A percentile compares a stretch with the other conserved stretches of the same genome.
These are phyloP conservation scores for Clarias gariepinus DNA, from an alignment of 2,113 vertebrate species.

Conservation along the genomic window DNA sequence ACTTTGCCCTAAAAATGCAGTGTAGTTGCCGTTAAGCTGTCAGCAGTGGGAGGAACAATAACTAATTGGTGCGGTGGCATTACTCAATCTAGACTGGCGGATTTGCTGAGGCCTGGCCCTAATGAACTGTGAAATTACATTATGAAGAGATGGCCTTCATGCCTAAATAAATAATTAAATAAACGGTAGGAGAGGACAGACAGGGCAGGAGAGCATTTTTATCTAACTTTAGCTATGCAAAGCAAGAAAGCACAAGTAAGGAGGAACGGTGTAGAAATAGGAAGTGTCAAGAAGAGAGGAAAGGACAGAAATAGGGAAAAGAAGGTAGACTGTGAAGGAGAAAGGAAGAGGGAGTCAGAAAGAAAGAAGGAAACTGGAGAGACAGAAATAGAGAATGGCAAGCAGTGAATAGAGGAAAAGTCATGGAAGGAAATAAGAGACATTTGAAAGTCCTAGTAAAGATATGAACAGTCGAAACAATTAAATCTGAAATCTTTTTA, in stretches of 20 bases:
- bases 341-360: not conserved
- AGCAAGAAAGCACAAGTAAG: not conserved
- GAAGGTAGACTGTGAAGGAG: not conserved
- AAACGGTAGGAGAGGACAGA: constrained; percentile 58
- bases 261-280: constrained; percentile 50
- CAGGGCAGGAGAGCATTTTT: constrained; percentile 55
- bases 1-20: not conserved
- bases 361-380: not conserved
- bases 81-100: constrained; percentile 61
- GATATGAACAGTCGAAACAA: not conserved
- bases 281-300: constrained; percentile 42
- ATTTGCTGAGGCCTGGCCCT: constrained; percentile 58
- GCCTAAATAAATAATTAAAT: constrained; percentile 28
- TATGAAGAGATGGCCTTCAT: constrained; percentile 63
- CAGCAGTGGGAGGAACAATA: constrained; percentile 33
- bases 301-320: not conserved
- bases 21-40: constrained; percentile 39
- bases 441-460: not conserved
- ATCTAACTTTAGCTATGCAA: constrained; percentile 47
- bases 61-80: constrained; percentile 56
- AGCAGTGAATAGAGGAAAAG: constrained; percentile 29
- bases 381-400: constrained; percentile 4
- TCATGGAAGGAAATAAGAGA: not conserved
- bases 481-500: not conserved
- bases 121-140: constrained; percentile 76